Evolutionary conservation across 2,888 invertebrate species (phyloP).

Genomic region (Cataglyphis rosenhaueri): DNA sequence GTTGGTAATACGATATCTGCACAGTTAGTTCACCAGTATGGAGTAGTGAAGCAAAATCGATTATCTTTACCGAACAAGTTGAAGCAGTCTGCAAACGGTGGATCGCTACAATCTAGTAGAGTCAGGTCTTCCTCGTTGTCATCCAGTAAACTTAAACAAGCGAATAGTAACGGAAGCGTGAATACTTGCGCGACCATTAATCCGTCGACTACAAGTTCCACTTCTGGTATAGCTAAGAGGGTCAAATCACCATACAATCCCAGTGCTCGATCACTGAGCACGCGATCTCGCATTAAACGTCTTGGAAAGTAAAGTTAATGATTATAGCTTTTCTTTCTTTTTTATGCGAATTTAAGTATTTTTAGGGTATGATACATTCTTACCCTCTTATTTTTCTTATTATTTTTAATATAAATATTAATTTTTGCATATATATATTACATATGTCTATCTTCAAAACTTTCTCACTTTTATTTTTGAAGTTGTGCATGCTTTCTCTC

Average conservation of each 20-base stretch:
- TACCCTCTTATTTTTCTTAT: conserved; percentile 58
- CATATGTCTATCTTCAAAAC: conserved; percentile 27
- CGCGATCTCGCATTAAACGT: conserved; percentile 83
- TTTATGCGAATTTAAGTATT: conserved; percentile 18
- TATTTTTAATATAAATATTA: conserved; percentile 27
- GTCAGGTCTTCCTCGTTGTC: conserved; percentile 72
- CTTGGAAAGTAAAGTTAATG: conserved; percentile 78
- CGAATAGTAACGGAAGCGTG: conserved; percentile 52
- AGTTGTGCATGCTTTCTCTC: neutral
- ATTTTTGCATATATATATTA: conserved; percentile 29
- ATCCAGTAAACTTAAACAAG: conserved; percentile 69
- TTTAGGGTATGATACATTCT: conserved; percentile 58
- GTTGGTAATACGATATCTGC: conserved; percentile 82
- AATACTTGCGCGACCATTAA: conserved; percentile 68
- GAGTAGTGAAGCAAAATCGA: conserved; percentile 80
- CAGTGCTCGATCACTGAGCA: conserved; percentile 80
- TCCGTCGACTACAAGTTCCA: conserved; percentile 59
- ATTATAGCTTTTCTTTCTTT: neutral
- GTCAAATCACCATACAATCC: conserved; percentile 82
- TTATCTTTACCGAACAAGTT: conserved; percentile 78
- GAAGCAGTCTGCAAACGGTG: conserved; percentile 68
- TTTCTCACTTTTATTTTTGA: conserved; percentile 7
- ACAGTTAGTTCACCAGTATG: conserved; percentile 81
- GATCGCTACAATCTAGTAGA: conserved; percentile 64
- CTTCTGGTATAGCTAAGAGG: conserved; percentile 79